phyloP scores from a whole-genome alignment of 1,140 invertebrate species.

The Drosophila ogumai region DNA sequence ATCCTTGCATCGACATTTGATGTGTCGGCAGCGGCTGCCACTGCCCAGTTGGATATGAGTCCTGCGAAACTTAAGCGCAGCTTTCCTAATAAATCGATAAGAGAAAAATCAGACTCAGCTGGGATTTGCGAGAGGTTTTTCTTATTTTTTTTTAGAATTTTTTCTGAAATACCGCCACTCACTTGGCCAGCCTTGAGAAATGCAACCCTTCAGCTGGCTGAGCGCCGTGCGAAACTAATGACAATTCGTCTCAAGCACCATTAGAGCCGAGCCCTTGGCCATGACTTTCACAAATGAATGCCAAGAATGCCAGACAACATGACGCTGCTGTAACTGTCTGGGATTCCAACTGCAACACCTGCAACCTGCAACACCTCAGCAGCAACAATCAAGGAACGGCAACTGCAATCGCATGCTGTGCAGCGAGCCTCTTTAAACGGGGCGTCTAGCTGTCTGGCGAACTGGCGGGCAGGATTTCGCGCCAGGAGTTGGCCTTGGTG shows the following conservation, averaged over 20 bases:
- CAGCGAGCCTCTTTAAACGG: conserved; percentile 46
- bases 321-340: conserved; percentile 55
- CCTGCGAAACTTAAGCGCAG: conserved; percentile 61
- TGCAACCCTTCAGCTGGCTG: conserved; percentile 59
- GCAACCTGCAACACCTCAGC: conserved; percentile 34
- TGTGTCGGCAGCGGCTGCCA: conserved; percentile 62
- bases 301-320: conserved; percentile 63
- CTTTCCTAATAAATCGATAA: conserved; percentile 78
- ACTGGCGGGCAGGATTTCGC: conserved; percentile 37
- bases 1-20: conserved; percentile 70
- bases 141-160: not conserved
- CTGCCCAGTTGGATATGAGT: conserved; percentile 50
- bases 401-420: conserved; percentile 60
- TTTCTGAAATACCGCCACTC: conserved; percentile 22
- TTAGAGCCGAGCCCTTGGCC: conserved; percentile 54
- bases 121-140: not conserved
- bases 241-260: conserved; percentile 73
- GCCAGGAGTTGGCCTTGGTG: conserved; percentile 60
- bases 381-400: conserved; percentile 2
- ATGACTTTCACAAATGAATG: conserved; percentile 67
- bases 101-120: conserved; percentile 19
- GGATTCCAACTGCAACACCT: conserved; percentile 53
- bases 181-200: conserved; percentile 43
- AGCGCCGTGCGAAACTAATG: conserved; percentile 75
- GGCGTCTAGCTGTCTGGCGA: conserved; percentile 69